Percentiles rank a stretch among this genome's conserved stretches.
Evolutionary conservation across 2,888 invertebrate species (phyloP).

Genomic region (Willowsia nigromaculata): DNA sequence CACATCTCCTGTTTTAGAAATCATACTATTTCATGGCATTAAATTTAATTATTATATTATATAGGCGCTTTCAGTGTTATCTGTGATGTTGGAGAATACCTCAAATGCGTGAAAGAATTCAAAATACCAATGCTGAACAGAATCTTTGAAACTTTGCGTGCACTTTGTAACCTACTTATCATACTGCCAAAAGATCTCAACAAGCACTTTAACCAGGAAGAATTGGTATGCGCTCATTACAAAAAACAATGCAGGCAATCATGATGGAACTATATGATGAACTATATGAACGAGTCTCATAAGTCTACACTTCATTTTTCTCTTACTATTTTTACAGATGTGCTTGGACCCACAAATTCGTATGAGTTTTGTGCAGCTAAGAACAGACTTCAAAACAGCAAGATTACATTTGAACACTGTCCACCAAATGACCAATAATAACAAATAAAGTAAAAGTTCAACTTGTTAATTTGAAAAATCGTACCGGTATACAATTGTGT

Average conservation of each 20-base stretch:
- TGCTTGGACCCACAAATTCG: constrained; percentile 94
- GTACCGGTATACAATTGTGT: background rate
- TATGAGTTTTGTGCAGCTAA: constrained; percentile 94
- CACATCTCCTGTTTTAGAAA: no score
- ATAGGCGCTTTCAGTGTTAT: constrained; percentile 97
- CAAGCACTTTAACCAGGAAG: constrained; percentile 96
- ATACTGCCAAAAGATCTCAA: constrained; percentile 97
- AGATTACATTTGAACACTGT: constrained; percentile 82
- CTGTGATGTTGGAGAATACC: constrained; percentile 98
- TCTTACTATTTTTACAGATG: constrained; percentile 83
- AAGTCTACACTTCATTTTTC: background rate
- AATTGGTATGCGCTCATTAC: constrained; percentile 86
- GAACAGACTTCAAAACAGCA: constrained; percentile 95
- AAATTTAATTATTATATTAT: background rate
- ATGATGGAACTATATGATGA: background rate
- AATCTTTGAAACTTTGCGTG: constrained; percentile 97
- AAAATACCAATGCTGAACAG: constrained; percentile 89
- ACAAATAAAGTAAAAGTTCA: background rate
- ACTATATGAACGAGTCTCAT: background rate
- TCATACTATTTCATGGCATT: background rate
- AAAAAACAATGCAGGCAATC: background rate
- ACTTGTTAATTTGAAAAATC: background rate
- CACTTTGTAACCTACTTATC: constrained; percentile 95
- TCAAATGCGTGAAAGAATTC: constrained; percentile 91
- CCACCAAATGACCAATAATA: constrained; percentile 48